Evolutionary conservation across 2,888 invertebrate species (phyloP), one percentile per base, ranked within the genome.

Genomic region (Trisateles emortualis): DNA sequence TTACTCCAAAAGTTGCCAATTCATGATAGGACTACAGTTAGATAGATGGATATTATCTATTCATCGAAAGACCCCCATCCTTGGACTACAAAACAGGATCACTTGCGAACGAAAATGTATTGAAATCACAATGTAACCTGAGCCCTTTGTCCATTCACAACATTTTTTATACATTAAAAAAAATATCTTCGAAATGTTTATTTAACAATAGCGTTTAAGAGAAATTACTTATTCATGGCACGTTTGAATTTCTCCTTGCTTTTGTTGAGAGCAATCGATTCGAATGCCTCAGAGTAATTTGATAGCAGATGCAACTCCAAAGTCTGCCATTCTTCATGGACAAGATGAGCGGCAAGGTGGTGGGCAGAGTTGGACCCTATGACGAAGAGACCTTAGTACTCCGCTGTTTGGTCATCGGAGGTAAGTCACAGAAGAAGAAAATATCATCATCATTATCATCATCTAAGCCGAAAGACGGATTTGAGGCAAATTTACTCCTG

Each of bases 41-140:
- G 84, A 83, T 80, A 81, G 86, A 84, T 87, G 84, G 84, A 86
- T 87, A 86, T 88, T 88, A 88, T 87, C 90, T 87, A 89, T 90
- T 89, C 90, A 90, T 86, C 84, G 87, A 64, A 75, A 76, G 81
- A 79, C 80, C 84, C n/a, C 81, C 73, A 74, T 75, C 83, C 84
- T 77, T 83, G 76, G 72, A 76, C 74, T 87, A 78, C 78, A 79
- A 85, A 89, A 90, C 87, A 86, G 88, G 86, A 84, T 86, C 87
- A 90, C 87, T 91, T 86, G 86, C 83, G 72, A 83, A 81, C 83
- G 86, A 87, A 89, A 91, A 90, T 86, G 86, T 87, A 91, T 90
- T 88, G 88, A 90, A 91, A 90, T 88, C 89, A 90, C 87, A 90
- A 89, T 89, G 85, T 86, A 88, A 88, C 87, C 87, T 82, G 80